A percentile compares a stretch with the other conserved stretches of the same genome.
phyloP scores from a whole-genome alignment of 2,888 invertebrate genomes.

The Artemia sinica region DNA sequence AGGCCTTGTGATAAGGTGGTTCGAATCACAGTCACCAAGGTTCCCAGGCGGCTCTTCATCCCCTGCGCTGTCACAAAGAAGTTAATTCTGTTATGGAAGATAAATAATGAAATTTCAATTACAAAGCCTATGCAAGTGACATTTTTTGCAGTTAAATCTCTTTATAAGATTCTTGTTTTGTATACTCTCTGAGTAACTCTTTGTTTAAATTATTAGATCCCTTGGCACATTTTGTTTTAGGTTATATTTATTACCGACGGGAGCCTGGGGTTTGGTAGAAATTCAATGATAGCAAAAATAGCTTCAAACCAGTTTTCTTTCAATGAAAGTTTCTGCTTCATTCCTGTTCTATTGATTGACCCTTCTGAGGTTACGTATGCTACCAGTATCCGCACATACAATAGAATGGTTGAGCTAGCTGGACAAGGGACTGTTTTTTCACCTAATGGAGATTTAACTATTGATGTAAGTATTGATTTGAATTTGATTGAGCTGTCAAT shows the following conservation, averaged over 20 bases:
- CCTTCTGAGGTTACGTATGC: conserved; percentile 30
- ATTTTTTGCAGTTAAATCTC: too few species aligned
- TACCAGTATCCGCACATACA: conserved; percentile 50
- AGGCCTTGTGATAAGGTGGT: too few species aligned
- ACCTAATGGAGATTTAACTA: conserved; percentile 40
- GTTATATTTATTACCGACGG: conserved; percentile 58
- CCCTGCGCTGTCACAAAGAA: too few species aligned
- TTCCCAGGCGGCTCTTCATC: too few species aligned
- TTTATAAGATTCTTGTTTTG: too few species aligned
- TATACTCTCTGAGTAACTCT: too few species aligned
- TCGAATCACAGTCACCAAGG: too few species aligned
- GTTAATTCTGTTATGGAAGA: too few species aligned
- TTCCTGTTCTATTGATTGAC: conserved; percentile 26
- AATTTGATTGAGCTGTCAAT: too few species aligned
- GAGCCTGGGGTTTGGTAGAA: conserved; percentile 46
- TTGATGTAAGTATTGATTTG: conserved; percentile 25
- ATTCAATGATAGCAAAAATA: conserved; percentile 44
- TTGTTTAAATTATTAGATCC: too few species aligned
- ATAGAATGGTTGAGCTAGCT: conserved; percentile 58
- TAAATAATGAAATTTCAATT: too few species aligned
- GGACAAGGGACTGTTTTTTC: conserved; percentile 44
- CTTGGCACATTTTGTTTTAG: conserved; percentile 30
- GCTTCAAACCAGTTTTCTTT: conserved; percentile 28
- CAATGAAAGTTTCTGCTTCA: conserved; percentile 20
- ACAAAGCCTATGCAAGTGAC: too few species aligned